These are phyloP conservation scores for Balanococcus diminutus DNA, from an alignment of 2,888 invertebrate species.

Conservation along the genomic window DNA sequence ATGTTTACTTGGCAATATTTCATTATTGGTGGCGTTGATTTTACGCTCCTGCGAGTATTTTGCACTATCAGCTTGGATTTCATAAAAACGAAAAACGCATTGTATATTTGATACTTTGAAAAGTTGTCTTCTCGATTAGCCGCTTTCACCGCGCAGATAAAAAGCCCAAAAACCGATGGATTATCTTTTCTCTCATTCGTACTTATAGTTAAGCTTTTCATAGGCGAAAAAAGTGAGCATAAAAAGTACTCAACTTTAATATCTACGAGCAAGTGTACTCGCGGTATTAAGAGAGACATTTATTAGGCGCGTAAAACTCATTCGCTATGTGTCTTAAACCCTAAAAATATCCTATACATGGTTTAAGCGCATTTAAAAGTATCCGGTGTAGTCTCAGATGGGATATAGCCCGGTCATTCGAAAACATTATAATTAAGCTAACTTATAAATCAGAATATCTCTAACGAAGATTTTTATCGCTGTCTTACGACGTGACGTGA, in stretches of 20 bases:
- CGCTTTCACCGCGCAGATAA: background rate
- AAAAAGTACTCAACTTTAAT: background rate
- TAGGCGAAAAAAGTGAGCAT: background rate
- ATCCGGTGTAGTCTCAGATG: background rate
- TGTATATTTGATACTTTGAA: conserved; percentile 5
- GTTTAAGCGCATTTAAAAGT: background rate
- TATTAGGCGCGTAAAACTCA: background rate
- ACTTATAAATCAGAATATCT: background rate
- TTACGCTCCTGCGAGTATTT: background rate
- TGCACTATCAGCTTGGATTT: background rate
- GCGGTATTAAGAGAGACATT: background rate
- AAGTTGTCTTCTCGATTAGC: background rate
- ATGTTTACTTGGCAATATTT: background rate
- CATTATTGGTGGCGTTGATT: conserved; percentile 23
- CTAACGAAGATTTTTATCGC: background rate
- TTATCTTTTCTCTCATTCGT: background rate
- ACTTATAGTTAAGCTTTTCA: background rate
- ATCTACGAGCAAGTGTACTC: background rate
- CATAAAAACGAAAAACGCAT: background rate
- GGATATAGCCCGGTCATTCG: background rate
- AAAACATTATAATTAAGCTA: background rate
- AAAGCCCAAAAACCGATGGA: background rate
- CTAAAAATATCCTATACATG: background rate
- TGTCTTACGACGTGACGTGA: background rate
- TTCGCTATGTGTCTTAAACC: background rate